Base-by-base conservation (phyloP, 2,797 vertebrate genomes). In the Streptopelia turtur region DNA sequence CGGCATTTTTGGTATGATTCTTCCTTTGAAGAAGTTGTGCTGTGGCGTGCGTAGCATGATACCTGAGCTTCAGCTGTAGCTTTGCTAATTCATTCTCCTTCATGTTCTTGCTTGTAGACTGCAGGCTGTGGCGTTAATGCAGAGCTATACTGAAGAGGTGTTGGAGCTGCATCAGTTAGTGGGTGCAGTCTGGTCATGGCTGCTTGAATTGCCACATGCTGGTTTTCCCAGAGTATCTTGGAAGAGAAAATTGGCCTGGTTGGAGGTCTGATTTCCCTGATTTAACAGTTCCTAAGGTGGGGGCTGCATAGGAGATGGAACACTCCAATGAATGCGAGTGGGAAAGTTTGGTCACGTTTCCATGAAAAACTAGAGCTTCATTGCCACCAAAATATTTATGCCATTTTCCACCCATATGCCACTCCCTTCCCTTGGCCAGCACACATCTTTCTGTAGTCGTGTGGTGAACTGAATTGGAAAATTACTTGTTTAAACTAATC, bases 121-220 rank as follows among this genome's bases (percentile, higher is more conserved):
- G 13, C 47, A 85, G 63, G 41, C 71, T 83, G 49, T 3, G 3
- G 9, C 27, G 11, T 68, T 90, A 91, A 30, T 27, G 2, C 11
- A 87, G 49, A 31, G 14, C 2, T 77, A 12, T 28, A 31, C 11
- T 3, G 2, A 55, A 53, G 41, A 47, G 61, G 4, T 83, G 56
- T 57, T 63, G 0, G 3, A 68, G 23, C 13, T 56, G 3, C 13
- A n/a, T 92, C 0, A 0, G 18, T 57, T 49, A 47, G 47, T 16
- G 16, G 15, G 30, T 75, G 17, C n/a, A 28, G 35, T 49, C 65
- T 87, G 30, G 35, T 83, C 49, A 21, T 30, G 27, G 47, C 41
- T 88, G 16, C 70, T 82, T 79, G 47, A 64, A 55, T 47, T 33
- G 72, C 25, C 30, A 27, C 9, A 2, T 57, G 27, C 27, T 93